phyloP scores from a whole-genome alignment of 2,888 invertebrate species.

The Ctena decussata region DNA sequence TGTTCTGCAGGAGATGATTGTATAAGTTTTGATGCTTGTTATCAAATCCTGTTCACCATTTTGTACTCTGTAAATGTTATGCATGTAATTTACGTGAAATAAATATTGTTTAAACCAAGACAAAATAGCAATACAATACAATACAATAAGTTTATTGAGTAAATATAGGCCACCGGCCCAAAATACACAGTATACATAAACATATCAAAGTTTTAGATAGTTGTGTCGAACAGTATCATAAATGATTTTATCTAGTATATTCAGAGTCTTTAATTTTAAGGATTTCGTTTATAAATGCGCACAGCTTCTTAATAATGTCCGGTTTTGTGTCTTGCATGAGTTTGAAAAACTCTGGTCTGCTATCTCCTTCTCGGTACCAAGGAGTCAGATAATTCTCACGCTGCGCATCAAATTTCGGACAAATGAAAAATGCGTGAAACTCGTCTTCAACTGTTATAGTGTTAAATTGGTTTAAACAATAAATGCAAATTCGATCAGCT shows the following conservation, averaged over 20 bases:
- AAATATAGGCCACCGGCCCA: constrained; percentile 4
- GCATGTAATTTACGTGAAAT: too few relatives aligned
- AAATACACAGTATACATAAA: not conserved
- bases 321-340: not conserved
- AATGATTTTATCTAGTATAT: not conserved
- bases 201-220: not conserved
- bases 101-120: too few relatives aligned
- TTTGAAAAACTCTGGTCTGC: not conserved
- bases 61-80: too few relatives aligned
- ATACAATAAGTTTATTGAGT: too few relatives aligned
- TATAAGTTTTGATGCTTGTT: too few relatives aligned
- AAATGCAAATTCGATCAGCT: not conserved
- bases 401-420: not conserved
- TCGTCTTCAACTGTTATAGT: not conserved
- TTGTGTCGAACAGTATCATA: not conserved
- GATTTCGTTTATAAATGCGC: not conserved
- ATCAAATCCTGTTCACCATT: too few relatives aligned
- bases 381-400: not conserved
- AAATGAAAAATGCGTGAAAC: constrained; percentile 1
- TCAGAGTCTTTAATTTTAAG: not conserved
- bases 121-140: too few relatives aligned
- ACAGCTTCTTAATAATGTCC: not conserved
- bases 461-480: not conserved
- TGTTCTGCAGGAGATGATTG: too few relatives aligned
- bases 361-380: not conserved